Conservation (phyloP, 2,113 vertebrate species). For the Macaca fascicularis region T2T-MFA8v1.1 NC_088379.1:58967501-58968000, state of each 20-base stretch:
- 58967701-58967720: not conserved
- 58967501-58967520: not conserved
- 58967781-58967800: not conserved
- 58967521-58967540: not conserved
- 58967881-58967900: rapidly evolving
- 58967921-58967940: not conserved
- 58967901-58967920: not conserved
- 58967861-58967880: not conserved
- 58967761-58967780: not conserved
- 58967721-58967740: not conserved
- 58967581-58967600: not conserved
- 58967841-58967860: not conserved
- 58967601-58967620: not conserved
- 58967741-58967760: not conserved
- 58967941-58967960: not conserved
- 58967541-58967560: not conserved
- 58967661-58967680: not conserved
- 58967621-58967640: not conserved
- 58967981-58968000: not conserved
- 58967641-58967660: not conserved
- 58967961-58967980: not conserved
- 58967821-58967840: not conserved
- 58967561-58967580: not conserved
- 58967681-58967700: not conserved
- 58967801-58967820: not conserved